Evolutionary conservation across 92 coral and sea anemone genomes (phyloP).

Genomic region (Virgularia gustaviana): DNA sequence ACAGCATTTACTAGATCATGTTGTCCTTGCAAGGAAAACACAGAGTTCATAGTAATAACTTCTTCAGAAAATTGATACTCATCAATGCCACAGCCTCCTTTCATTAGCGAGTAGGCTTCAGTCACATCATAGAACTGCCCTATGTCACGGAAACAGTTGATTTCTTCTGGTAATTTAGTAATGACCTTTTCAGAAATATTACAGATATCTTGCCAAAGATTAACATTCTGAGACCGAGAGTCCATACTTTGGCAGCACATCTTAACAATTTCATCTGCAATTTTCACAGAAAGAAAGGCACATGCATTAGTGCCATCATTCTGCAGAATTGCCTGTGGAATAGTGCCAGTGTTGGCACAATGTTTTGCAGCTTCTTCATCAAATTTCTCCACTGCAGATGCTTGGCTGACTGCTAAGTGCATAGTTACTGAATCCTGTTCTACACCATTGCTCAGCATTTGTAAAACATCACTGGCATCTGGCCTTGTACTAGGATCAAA

Average conservation of each 20-base stretch:
- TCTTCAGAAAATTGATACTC: slow-evolving; percentile 28
- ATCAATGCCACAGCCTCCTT: slow-evolving; percentile 11
- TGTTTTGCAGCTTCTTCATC: slow-evolving; percentile 29
- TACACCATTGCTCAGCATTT: slow-evolving; percentile 14
- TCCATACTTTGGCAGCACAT: too few relatives aligned
- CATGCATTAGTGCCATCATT: slow-evolving; percentile 34
- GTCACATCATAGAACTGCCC: slow-evolving; percentile 37
- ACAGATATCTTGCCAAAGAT: background rate
- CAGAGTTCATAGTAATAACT: too few relatives aligned
- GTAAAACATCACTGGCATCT: slow-evolving; percentile 26
- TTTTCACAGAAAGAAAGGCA: slow-evolving; percentile 8
- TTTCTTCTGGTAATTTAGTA: slow-evolving; percentile 18
- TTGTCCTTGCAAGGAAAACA: too few relatives aligned
- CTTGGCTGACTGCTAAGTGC: slow-evolving; percentile 43
- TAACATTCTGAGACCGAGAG: too few relatives aligned
- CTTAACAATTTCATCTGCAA: slow-evolving; percentile 2
- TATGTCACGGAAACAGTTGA: slow-evolving; percentile 40
- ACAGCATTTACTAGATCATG: too few relatives aligned
- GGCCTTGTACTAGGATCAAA: slow-evolving; percentile 28
- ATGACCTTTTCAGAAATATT: slow-evolving; percentile 37
- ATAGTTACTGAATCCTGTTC: slow-evolving; percentile 8
- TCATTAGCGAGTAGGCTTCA: slow-evolving; percentile 30
- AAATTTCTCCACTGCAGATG: slow-evolving; percentile 36
- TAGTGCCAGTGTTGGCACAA: background rate
- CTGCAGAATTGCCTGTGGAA: background rate